Conservation (phyloP, 2,888 invertebrate species). For the Limnephilus marmoratus region DNA sequence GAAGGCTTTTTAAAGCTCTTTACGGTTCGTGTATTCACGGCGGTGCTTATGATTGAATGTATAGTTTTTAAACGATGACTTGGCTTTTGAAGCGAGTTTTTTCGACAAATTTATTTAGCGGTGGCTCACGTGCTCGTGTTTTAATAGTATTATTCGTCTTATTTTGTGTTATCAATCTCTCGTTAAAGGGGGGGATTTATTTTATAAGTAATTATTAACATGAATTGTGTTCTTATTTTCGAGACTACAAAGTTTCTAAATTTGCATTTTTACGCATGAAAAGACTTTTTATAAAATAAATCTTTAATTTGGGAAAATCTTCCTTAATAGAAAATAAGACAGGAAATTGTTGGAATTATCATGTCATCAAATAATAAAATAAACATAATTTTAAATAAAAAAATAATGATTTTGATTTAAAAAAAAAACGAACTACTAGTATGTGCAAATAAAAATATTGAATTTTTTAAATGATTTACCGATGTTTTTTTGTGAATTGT, state of each 20-base stretch:
- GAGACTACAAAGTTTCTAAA: background rate
- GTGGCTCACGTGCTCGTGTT: background rate
- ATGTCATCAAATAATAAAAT: no score
- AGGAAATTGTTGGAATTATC: no score
- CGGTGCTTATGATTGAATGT: background rate
- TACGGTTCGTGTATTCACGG: background rate
- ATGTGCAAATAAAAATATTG: no score
- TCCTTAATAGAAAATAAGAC: no score
- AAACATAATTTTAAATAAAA: no score
- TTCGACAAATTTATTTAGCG: background rate
- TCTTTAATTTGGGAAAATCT: no score
- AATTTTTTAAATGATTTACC: no score
- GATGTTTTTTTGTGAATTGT: no score
- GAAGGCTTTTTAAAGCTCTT: background rate
- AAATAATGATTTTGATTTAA: no score
- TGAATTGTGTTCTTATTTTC: background rate
- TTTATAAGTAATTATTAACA: background rate
- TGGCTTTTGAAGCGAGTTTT: background rate
- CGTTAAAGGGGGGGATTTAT: background rate
- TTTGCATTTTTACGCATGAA: background rate
- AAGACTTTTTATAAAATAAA: background rate
- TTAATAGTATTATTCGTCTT: background rate
- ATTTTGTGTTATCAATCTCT: background rate
- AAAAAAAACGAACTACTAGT: no score
- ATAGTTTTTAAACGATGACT: background rate